Conservation (phyloP, 2,888 invertebrate genomes). For the Archaeoteleia sp. region DNA sequence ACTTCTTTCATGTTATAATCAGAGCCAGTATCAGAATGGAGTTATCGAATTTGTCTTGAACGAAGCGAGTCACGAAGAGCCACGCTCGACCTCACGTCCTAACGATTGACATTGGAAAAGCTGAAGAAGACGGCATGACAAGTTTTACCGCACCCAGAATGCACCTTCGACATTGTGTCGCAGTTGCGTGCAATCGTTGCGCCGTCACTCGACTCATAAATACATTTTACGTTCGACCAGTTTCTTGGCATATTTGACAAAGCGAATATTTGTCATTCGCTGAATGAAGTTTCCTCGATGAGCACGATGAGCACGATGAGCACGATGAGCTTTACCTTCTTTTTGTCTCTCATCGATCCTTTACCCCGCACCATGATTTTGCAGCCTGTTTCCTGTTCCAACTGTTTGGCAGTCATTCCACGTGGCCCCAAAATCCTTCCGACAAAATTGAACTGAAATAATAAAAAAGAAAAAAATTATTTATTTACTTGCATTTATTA, state of each 20-base stretch:
- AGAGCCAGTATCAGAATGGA: constrained; percentile 9
- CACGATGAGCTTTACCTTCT: constrained; percentile 91
- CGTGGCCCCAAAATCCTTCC: constrained; percentile 99
- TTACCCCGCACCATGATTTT: constrained; percentile 99
- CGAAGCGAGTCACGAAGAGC: constrained; percentile 34
- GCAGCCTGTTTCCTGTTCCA: constrained; percentile 99
- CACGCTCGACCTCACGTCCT: constrained; percentile 46
- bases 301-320: too few relatives aligned
- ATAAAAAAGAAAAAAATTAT: too few relatives aligned
- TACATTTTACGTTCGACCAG: too few relatives aligned
- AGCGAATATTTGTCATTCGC: neutral
- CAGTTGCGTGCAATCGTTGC: constrained; percentile 6
- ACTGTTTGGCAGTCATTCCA: constrained; percentile 99
- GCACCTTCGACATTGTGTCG: constrained; percentile 10
- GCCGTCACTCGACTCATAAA: too few relatives aligned
- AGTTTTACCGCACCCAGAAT: constrained; percentile 28
- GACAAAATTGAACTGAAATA: constrained; percentile 99
- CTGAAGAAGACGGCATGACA: constrained; percentile 37
- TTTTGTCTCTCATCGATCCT: constrained; percentile 99
- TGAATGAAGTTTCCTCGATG: too few relatives aligned
- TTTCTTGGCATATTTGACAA: too few relatives aligned
- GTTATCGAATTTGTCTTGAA: constrained; percentile 28
- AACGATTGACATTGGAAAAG: constrained; percentile 49
- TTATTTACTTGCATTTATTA: too few relatives aligned
- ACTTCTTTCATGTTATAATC: too few relatives aligned